A percentile compares a stretch with the other conserved stretches of the same genome.
These are phyloP conservation scores for Triplophysa yarkandensis DNA, from an alignment of 2,797 vertebrate genomes.

Conservation along the genomic window DNA sequence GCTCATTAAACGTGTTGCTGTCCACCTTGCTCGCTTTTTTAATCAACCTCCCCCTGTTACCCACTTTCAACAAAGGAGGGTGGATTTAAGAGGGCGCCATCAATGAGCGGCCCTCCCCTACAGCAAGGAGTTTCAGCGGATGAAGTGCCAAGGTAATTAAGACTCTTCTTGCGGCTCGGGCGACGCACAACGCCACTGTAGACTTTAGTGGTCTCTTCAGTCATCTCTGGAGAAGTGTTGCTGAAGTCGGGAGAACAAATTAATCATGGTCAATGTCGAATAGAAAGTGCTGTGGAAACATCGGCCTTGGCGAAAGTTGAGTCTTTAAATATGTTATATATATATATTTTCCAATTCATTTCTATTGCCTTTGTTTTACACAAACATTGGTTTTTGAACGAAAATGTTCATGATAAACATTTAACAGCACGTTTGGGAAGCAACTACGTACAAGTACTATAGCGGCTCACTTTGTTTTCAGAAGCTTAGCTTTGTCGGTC, in stretches of 20 bases:
- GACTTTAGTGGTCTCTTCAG: slow-evolving; percentile 40
- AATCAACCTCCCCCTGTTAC: slow-evolving; percentile 49
- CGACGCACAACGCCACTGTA: not conserved
- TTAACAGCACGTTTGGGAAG: not conserved
- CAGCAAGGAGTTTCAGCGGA: slow-evolving; percentile 37
- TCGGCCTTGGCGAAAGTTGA: slow-evolving; percentile 9
- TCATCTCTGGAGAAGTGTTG: slow-evolving; percentile 40
- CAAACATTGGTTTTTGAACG: too few species aligned
- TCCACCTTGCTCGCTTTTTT: slow-evolving; percentile 49
- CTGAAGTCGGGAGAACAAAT: slow-evolving; percentile 43
- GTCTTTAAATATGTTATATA: slow-evolving; percentile 24
- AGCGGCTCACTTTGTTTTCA: not conserved
- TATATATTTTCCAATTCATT: not conserved
- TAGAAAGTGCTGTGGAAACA: slow-evolving; percentile 6
- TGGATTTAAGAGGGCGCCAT: slow-evolving; percentile 36
- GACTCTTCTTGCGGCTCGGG: slow-evolving; percentile 46
- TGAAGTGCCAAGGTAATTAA: slow-evolving; percentile 45
- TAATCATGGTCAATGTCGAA: slow-evolving; percentile 36
- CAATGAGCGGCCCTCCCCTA: slow-evolving; percentile 28
- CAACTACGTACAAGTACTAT: not conserved
- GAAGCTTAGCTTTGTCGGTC: not conserved
- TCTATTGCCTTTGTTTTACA: not conserved
- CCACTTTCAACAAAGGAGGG: slow-evolving; percentile 13
- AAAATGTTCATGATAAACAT: not conserved
- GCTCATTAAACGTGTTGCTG: slow-evolving; percentile 50